phyloP scores from a whole-genome alignment of 1,140 invertebrate genomes.

The Conopomorpha cramerella region DNA sequence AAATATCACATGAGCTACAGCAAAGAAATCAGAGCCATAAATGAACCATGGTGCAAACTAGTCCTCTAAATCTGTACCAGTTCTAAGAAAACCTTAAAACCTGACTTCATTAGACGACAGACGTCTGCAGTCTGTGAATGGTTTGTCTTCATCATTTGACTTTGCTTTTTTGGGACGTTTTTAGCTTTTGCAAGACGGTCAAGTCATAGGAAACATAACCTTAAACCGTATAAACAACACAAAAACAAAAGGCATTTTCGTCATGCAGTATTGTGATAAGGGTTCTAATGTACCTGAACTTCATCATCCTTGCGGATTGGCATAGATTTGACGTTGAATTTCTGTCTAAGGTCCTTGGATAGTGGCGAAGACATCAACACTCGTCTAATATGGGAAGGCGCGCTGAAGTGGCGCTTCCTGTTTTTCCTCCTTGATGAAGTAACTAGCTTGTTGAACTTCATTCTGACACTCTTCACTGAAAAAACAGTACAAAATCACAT shows the following conservation, averaged over 20 bases:
- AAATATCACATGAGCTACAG: too few relatives aligned
- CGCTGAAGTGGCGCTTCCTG: constrained; percentile 96
- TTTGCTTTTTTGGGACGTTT: constrained; percentile 13
- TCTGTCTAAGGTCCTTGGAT: constrained; percentile 96
- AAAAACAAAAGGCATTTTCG: too few relatives aligned
- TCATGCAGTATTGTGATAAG: too few relatives aligned
- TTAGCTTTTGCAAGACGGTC: neutral
- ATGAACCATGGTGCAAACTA: constrained; percentile 56
- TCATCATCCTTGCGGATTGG: constrained; percentile 99
- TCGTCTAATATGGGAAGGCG: constrained; percentile 95
- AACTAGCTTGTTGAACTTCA: constrained; percentile 96
- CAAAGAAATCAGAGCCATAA: constrained; percentile 62
- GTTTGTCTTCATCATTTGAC: constrained; percentile 61
- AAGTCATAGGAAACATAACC: constrained; percentile 11
- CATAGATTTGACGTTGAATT: constrained; percentile 97
- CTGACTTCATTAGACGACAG: constrained; percentile 18
- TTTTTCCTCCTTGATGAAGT: constrained; percentile 96
- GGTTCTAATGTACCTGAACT: too few relatives aligned
- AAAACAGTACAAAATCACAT: too few relatives aligned
- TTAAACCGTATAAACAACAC: constrained; percentile 13
- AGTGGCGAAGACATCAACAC: constrained; percentile 97
- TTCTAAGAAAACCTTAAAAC: constrained; percentile 53
- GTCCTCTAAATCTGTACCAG: constrained; percentile 16
- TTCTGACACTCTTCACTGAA: constrained; percentile 63
- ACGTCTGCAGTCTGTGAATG: constrained; percentile 59